Base-by-base conservation (phyloP, 1,140 invertebrate species). In the Drosophila murphyi region DNA sequence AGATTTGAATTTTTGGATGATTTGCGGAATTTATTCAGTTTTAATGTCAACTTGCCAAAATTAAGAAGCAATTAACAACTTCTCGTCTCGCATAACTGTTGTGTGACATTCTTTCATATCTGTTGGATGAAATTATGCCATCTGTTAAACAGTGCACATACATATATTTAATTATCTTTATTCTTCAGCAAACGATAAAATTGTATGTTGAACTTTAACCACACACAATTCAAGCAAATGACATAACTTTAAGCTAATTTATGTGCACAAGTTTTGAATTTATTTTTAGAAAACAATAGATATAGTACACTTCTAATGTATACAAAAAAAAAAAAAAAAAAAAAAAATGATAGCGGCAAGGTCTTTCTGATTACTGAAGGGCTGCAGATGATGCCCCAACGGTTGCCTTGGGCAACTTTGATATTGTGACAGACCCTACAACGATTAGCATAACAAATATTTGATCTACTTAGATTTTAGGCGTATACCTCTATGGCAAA, bases 371-470 rank as follows among this genome's bases (percentile, higher is more conserved):
- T 12, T 48, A 6, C 2, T 6, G 20, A 20, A n/a, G 12, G 47
- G 59, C 43, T 61, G 50, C 35, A 48, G 10, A 4, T 37, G 34
- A 50, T 34, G 45, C 59, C 28, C 7, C 35, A 12, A 37, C 32
- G 6, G 52, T 54, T 35, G 52, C n/a, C n/a, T 12, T 54, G 5
- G 52, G 52, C 35, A 20, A 62, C 5, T 31, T 35, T 8, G 57
- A 45, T 32, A 47, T 61, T 73, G 71, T 69, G 68, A 54, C 51
- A 71, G 50, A 63, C 41, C 51, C 50, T n/a, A 5, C 10, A 2
- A 52, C 39, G 71, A 73, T 69, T 68, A 61, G 55, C 60, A 72
- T 65, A 39, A 72, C 74, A 67, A 65, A 72, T 72, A 76, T 76
- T 76, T 67, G 45, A 57, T 35, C 55, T 65, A 67, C 61, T 52